These are phyloP conservation scores for Hydractinia symbiolongicarpus DNA, from an alignment of 30 jellyfish, hydroid and myxozoan species.

Conservation along the genomic window DNA sequence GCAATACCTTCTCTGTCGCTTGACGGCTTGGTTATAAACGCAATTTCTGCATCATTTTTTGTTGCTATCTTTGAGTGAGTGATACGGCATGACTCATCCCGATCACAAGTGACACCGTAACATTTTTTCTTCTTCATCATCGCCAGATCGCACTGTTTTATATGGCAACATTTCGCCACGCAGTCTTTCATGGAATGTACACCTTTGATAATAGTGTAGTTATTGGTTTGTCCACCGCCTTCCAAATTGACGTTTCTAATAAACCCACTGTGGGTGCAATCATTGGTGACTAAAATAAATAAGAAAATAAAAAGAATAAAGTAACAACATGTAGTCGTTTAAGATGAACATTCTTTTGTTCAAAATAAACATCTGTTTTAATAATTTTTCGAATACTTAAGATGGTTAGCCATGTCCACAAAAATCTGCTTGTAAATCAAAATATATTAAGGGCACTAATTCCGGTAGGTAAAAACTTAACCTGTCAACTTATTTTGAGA, in stretches of 20 bases:
- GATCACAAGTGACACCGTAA: conserved; percentile 66
- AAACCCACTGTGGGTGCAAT: conserved; percentile 77
- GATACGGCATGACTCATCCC: conserved; percentile 70
- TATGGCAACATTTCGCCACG: conserved; percentile 61
- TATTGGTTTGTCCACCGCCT: conserved; percentile 61
- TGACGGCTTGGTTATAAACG: conserved; percentile 44
- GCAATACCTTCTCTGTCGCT: conserved; percentile 11
- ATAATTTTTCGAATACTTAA: too few species aligned
- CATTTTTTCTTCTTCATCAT: conserved; percentile 55
- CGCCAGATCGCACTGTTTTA: conserved; percentile 71
- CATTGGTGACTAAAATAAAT: not conserved
- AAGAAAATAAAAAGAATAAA: not conserved
- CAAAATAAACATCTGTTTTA: too few species aligned
- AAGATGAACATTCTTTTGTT: too few species aligned
- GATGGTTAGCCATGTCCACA: too few species aligned
- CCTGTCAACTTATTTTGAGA: too few species aligned
- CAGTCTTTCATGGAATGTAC: conserved; percentile 48
- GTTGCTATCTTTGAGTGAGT: conserved; percentile 39
- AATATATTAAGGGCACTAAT: too few species aligned
- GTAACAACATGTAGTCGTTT: too few species aligned
- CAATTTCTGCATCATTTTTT: conserved; percentile 45
- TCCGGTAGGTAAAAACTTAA: too few species aligned
- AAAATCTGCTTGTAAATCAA: too few species aligned
- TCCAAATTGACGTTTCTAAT: conserved; percentile 59
- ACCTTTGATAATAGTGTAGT: conserved; percentile 49